Base-by-base conservation (phyloP, 2,797 vertebrate genomes). In the Pipistrellus pipistrellus region DNA sequence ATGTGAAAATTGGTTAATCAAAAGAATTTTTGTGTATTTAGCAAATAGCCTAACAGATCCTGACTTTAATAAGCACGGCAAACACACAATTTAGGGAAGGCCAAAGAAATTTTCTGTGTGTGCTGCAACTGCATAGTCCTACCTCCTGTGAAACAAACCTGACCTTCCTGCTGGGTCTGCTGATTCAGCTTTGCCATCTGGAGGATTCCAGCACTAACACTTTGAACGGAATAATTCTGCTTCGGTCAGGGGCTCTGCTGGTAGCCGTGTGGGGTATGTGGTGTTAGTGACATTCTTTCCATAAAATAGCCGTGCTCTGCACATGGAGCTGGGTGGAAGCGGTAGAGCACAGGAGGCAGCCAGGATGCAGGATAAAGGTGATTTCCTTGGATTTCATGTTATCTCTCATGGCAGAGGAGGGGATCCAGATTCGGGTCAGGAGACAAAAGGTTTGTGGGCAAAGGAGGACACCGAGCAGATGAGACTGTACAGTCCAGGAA, bases 161-260 rank as follows among this genome's bases (percentile, higher is more conserved):
- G 75, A 0, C 18, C 90, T 96, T 96, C 46, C 88, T 95, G 92
- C n/a, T 27, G 12, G 85, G 27, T 91, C 57, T 92, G 90, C 85
- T 96, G 72, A 92, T 66, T 83, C 96, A 96, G 95, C 90, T 96
- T 92, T 85, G 85, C 88, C 80, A 82, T 89, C 83, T 94, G 95
- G 93, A 96, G 62, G 25, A 30, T 41, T n/a, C 44, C 17, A 68
- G 30, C 64, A 32, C 55, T 27, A 73, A 21, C 82, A 66, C 73
- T 48, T 41, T 82, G 68, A 25, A 64, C 13, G 41, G 90, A 94
- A 89, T 38, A 69, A 80, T 53, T 82, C 35, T 75, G 48, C 86
- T 48, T 94, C 59, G 92, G 75, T 76, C 62, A 87, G 88, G 87
- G 88, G 68, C 83, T 88, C 72, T 64, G 76, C 76, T 27, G 41